Evolutionary conservation across 2,888 invertebrate species (phyloP), one percentile per base, ranked within the genome.

Genomic region (Hoplodrina ambigua): DNA sequence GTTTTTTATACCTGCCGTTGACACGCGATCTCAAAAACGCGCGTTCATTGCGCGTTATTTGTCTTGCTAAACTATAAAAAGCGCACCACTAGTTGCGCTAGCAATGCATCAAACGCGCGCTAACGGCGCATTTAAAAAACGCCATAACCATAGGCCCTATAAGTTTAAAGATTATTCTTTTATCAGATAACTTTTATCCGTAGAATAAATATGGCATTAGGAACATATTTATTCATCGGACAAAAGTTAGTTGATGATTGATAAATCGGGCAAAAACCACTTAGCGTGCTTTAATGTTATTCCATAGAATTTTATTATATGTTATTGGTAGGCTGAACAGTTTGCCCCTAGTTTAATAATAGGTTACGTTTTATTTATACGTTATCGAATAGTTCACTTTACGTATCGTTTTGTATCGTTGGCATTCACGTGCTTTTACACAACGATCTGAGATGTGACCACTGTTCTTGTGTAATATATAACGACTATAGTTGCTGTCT

Each of bases 371-470:
- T 58, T 25, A 13, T 8, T 55, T 60, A 25, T 20, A 62, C 71
- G 75, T 80, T 76, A 75, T 72, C 69, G 50, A 33, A 71, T 66
- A 72, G 60, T 68, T 81, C 44, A 70, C 55, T 62, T 69, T 74
- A 74, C 66, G 66, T 74, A 69, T 81, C 63, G 59, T 72, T 25
- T 79, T 68, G 20, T 72, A 76, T 78, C 67, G 68, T 70, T 73
- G 85, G 85, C 85, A 84, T 84, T 84, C 83, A 84, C 81, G 83
- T 84, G 83, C 83, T 84, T 84, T 84, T 73, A 78, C 73, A 60
- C 37, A 69, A 50, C 64, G 73, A 55, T 61, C 30, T 2, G 75
- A 81, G 67, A 49, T 81, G 83, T 85, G 83, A 63, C 78, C 59
- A 60, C 83, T 84, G 74, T 20, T 44, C 15, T n/a, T 5, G 30